These are phyloP conservation scores for Halcyon senegalensis DNA, from an alignment of 2,113 vertebrate genomes.

Conservation along the genomic window DNA sequence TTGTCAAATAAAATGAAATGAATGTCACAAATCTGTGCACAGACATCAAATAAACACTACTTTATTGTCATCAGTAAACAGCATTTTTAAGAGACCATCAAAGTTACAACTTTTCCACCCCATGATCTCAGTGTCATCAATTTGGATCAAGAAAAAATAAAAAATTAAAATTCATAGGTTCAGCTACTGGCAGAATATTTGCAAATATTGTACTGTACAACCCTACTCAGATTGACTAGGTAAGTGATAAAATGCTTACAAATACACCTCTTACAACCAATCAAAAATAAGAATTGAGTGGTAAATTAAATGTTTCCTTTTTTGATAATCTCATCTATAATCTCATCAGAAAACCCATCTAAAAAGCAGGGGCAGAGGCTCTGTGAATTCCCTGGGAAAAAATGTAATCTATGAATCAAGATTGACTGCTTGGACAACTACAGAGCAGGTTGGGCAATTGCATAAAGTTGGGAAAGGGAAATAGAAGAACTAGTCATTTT, in stretches of 20 bases:
- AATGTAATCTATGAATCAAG: background rate
- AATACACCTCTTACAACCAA: background rate
- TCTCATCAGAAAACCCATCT: background rate
- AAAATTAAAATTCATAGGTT: background rate
- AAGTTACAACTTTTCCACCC: background rate
- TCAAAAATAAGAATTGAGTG: background rate
- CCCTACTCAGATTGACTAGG: background rate
- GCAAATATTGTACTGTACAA: background rate
- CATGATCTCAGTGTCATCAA: background rate
- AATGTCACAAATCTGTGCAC: background rate
- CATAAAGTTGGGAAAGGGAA: constrained; percentile 3
- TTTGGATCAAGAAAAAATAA: background rate
- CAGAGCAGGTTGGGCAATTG: background rate
- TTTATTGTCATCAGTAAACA: background rate
- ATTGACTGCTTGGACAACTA: background rate
- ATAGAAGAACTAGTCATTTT: background rate
- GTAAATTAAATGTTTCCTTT: background rate
- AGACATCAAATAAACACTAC: background rate
- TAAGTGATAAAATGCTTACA: background rate
- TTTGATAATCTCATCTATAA: background rate
- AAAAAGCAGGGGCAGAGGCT: background rate
- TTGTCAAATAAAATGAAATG: background rate
- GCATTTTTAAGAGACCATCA: background rate
- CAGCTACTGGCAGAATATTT: background rate
- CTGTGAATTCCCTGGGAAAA: background rate